These are phyloP conservation scores for Salmo trutta DNA, from an alignment of 2,797 vertebrate species.

Conservation along the genomic window DNA sequence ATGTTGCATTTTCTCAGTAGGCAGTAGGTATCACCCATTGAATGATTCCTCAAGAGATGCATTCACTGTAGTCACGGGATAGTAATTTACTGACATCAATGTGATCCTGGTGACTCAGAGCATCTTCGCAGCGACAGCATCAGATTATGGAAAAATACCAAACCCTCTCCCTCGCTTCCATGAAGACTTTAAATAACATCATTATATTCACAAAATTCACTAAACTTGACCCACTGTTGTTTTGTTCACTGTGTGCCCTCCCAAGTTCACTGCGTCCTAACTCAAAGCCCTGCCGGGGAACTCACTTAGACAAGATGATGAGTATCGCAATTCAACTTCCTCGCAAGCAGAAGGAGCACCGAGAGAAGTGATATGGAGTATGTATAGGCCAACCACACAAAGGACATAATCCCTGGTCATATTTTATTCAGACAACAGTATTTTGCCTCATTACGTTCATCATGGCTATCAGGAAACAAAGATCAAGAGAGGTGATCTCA, in stretches of 20 bases:
- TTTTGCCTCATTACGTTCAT: background rate
- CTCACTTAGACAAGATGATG: background rate
- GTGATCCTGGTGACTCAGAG: background rate
- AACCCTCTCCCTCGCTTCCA: background rate
- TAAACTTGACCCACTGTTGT: background rate
- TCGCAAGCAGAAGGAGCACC: background rate
- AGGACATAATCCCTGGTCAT: slow-evolving; percentile 8
- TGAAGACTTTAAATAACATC: background rate
- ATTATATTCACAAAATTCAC: background rate
- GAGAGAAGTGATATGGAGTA: background rate
- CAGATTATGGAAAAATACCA: background rate
- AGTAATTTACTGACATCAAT: background rate
- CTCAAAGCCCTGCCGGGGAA: background rate
- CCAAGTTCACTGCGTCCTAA: background rate
- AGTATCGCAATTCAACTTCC: background rate
- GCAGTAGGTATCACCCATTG: background rate
- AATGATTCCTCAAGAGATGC: background rate
- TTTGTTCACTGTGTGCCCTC: slow-evolving; percentile 6
- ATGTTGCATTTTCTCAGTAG: background rate
- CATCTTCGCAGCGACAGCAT: background rate
- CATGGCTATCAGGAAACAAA: background rate
- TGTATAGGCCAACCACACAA: slow-evolving; percentile 24
- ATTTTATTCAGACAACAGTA: slow-evolving; percentile 30
- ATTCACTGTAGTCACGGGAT: background rate
- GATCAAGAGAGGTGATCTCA: slow-evolving; percentile 6